Evolutionary conservation across 2,113 vertebrate genomes (phyloP), one percentile per base, ranked within the genome.

Genomic region (Choloepus hoffmanni): DNA sequence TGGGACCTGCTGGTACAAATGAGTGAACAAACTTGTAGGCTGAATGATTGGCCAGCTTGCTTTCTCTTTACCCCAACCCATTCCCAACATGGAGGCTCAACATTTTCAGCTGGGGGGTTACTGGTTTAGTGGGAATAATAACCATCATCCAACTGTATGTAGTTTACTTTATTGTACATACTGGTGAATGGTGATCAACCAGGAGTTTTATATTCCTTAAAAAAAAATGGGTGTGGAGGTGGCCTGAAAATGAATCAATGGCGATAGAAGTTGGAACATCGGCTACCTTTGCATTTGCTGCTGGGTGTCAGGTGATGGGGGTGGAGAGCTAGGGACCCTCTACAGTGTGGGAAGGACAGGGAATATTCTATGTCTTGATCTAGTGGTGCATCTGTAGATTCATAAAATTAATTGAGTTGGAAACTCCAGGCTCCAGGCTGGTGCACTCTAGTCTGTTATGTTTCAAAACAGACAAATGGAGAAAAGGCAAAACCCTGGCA

Each of bases 381-480:
- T 60, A 62, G 81, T 15, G 9, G 30, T 8, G 14, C 24, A 28
- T 68, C 30, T 50, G 21, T 36, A 5, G 62, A 28, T 48, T 36
- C 36, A 36, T 40, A 45, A 77, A 74, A n/a, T 11, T 18, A 45
- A 26, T 3, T 65, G 48, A 85, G 65, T 53, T 82, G 83, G 30
- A 21, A n/a, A 45, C 43, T 45, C 43, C 43, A 28, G 58, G 43
- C 43, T 45, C 43, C 43, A 28, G 58, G 43, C 83, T 62, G 0
- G 0, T 74, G 58, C 21, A 43, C 65, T 45, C 88, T 24, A 45
- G 15, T 65, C 30, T 88, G 21, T 40, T 73, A 28, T 7, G 74
- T 89, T 82, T 91, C 53, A 43, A 70, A 95, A 63, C 50, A 60
- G 7, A 19, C 5, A 84, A 65, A 79, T 24, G 43, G 50, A 81